Conservation (phyloP, 1,140 invertebrate species). For the Ylistrum balloti region DNA sequence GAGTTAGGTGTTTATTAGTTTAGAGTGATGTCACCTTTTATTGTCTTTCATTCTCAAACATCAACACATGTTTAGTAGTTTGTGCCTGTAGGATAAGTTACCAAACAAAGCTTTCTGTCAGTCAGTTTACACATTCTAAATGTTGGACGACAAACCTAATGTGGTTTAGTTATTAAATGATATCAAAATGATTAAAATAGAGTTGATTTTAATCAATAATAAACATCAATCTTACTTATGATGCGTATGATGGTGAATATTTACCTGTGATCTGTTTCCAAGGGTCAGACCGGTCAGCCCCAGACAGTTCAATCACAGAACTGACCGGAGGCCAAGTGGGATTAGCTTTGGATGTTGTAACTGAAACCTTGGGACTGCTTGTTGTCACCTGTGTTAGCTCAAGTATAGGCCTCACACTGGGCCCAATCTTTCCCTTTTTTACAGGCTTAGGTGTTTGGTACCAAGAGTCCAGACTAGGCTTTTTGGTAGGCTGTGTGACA, state of each 20-base stretch:
- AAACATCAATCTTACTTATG: too few relatives aligned
- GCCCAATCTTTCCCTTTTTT: not conserved
- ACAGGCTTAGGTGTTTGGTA: not conserved
- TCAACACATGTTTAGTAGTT: not conserved
- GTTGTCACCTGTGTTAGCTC: constrained; percentile 2
- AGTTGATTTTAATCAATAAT: too few relatives aligned
- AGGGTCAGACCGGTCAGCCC: not conserved
- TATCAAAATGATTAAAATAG: too few relatives aligned
- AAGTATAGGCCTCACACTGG: not conserved
- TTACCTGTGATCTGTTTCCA: not conserved
- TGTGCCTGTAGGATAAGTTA: not conserved
- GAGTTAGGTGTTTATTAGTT: not conserved
- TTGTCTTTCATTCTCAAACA: not conserved
- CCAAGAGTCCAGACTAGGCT: not conserved
- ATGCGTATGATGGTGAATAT: not conserved
- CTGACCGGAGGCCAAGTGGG: constrained; percentile 9
- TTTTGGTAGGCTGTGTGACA: constrained; percentile 25
- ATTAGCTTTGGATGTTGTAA: not conserved
- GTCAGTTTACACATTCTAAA: too few relatives aligned
- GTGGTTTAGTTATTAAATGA: too few relatives aligned
- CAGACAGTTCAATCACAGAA: not conserved
- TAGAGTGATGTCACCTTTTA: not conserved
- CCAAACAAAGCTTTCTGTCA: too few relatives aligned
- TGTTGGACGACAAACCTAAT: too few relatives aligned
- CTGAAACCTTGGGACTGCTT: not conserved